These are phyloP conservation scores for honey bee (Apis mellifera) DNA, from an alignment of 1,140 invertebrate genomes.

Conservation along the genomic window DNA sequence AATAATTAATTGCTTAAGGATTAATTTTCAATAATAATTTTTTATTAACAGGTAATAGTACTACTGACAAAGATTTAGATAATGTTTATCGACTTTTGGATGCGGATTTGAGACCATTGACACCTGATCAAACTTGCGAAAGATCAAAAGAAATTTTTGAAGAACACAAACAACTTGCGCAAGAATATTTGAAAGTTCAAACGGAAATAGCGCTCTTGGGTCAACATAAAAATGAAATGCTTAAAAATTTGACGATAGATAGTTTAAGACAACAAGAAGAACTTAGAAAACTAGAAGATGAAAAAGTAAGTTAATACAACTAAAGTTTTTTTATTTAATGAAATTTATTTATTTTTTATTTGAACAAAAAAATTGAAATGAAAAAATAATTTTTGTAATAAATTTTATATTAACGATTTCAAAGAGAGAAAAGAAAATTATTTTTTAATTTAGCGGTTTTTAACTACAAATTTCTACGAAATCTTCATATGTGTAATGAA, in stretches of 20 bases:
- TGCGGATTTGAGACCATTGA: slow-evolving; percentile 89
- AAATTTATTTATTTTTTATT: not conserved
- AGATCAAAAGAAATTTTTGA: slow-evolving; percentile 92
- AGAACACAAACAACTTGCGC: slow-evolving; percentile 90
- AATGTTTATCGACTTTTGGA: slow-evolving; percentile 89
- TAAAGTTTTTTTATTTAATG: not conserved
- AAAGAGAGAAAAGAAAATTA: no score
- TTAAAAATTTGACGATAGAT: slow-evolving; percentile 85
- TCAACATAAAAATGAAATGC: slow-evolving; percentile 86
- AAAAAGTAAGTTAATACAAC: slow-evolving; percentile 83
- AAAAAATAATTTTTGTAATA: not conserved
- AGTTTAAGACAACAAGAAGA: slow-evolving; percentile 84
- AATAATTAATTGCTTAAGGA: not conserved
- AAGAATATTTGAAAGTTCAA: slow-evolving; percentile 89
- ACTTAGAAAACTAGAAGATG: slow-evolving; percentile 85
- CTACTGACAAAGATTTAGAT: slow-evolving; percentile 83
- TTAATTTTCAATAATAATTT: not conserved
- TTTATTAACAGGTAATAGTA: slow-evolving; percentile 65
- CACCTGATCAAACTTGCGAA: slow-evolving; percentile 88
- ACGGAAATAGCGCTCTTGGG: slow-evolving; percentile 88
- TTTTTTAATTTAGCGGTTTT: no score
- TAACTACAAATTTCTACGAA: no score
- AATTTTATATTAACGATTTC: no score
- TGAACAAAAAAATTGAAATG: not conserved
- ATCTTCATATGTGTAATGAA: no score